Conservation (phyloP, 2,888 invertebrate genomes). For the Tachina fera region DNA sequence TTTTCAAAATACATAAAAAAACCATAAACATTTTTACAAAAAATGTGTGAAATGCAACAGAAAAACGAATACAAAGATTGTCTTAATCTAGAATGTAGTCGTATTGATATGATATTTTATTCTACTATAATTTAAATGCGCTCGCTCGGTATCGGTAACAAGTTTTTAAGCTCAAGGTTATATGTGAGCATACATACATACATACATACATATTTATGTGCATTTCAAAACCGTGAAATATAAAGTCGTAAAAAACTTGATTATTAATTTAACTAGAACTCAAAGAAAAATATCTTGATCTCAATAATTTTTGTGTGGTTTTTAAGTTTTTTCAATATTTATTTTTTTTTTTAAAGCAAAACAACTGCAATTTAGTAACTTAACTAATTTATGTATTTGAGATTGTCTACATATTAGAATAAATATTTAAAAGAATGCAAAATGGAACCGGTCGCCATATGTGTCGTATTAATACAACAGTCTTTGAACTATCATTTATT, state of each 20-base stretch:
- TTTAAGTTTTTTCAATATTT: not conserved
- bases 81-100: conserved; percentile 22
- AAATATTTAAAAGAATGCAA: not conserved
- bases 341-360: not conserved
- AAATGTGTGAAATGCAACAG: conserved; percentile 21
- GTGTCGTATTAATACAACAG: no score
- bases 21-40: conserved; percentile 28
- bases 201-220: not conserved
- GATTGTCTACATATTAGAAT: not conserved
- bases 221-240: not conserved
- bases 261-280: conserved; percentile 6
- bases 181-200: conserved; percentile 23
- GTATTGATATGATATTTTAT: conserved; percentile 6
- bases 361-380: not conserved
- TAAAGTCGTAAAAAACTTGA: not conserved
- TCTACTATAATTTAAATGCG: no score
- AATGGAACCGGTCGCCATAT: no score
- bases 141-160: conserved; percentile 40
- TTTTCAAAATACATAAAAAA: not conserved
- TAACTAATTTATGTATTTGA: not conserved
- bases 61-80: not conserved
- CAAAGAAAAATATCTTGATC: not conserved
- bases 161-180: conserved; percentile 63
- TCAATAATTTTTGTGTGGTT: not conserved
- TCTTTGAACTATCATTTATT: no score